Evolutionary conservation across 2,888 invertebrate genomes (phyloP), one percentile per base, ranked within the genome.

Genomic region (Caenorhabditis sp.): DNA sequence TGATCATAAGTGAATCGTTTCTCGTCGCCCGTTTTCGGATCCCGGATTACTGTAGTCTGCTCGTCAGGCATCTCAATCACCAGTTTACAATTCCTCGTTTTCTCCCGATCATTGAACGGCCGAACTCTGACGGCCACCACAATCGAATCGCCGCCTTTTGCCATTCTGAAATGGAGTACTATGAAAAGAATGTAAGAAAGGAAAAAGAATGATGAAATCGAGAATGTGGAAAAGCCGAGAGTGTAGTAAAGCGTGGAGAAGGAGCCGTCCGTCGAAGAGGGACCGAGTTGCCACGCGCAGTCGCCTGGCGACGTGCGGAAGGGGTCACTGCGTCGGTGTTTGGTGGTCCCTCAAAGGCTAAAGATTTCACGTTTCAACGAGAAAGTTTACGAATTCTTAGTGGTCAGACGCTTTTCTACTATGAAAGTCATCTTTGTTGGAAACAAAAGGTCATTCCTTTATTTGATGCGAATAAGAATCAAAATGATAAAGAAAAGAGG

Each of bases 41-140:
- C 90, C 78, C 84, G 76, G 45, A 92, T 89, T 24, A 84, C 85
- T 1, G 91, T 91, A 0, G 89, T 87, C 35, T 77, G 56, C 46
- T 78, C 85, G 66, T 86, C 83, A 1, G 85, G 83, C 91, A 92
- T 92, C 6, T 90, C 89, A 48, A 92, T 89, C n/a, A 89, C 81
- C 20, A 83, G 68, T 68, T 89, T 89, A 32, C 91, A 90, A 85
- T 91, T 91, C 59, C 91, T 89, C 41, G 89, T 89, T 73, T 89
- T 89, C 85, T 92, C 92, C 24, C 92, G 89, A 71, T 90, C 90
- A 87, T 91, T 92, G 85, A 92, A 92, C 66, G 92, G 92, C 22
- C 92, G 89, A 43, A 92, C 91, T 48, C 92, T 84, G 9, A 92
- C 91, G 3, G 92, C 92, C 17, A 92, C 92, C 82, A 90, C 90